A percentile compares a stretch with the other conserved stretches of the same genome.
phyloP scores from a whole-genome alignment of 2,888 invertebrate genomes.

The Crossocerus cetratus region DNA sequence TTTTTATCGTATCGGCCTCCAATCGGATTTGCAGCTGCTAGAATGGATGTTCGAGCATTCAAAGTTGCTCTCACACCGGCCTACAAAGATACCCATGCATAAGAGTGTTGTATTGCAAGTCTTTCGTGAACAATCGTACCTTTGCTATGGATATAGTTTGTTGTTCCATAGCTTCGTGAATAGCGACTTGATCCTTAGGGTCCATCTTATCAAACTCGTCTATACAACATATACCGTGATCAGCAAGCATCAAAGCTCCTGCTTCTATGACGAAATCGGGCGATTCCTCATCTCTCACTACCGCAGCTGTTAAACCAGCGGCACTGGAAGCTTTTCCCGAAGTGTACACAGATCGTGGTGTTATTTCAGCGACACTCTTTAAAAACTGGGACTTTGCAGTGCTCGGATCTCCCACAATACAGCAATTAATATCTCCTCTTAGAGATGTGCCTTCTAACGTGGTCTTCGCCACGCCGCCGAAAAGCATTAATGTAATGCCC shows the following conservation, averaged over 20 bases:
- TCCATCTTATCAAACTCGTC: slow-evolving; percentile 99
- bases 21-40: slow-evolving; percentile 98
- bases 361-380: slow-evolving; percentile 95
- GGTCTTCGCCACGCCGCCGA: slow-evolving; percentile 97
- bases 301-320: slow-evolving; percentile 98
- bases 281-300: slow-evolving; percentile 98
- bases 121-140: slow-evolving; percentile 75
- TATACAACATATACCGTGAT: slow-evolving; percentile 99
- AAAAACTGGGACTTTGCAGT: slow-evolving; percentile 98
- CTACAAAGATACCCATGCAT: slow-evolving; percentile 72
- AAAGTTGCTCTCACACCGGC: slow-evolving; percentile 98
- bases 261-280: slow-evolving; percentile 99
- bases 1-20: slow-evolving; percentile 97
- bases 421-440: slow-evolving; percentile 97
- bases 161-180: slow-evolving; percentile 99
- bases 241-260: slow-evolving; percentile 99
- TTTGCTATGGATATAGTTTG: slow-evolving; percentile 99
- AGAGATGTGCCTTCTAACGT: slow-evolving; percentile 94
- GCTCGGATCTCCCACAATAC: slow-evolving; percentile 98
- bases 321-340: slow-evolving; percentile 99
- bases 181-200: slow-evolving; percentile 96
- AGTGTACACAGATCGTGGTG: slow-evolving; percentile 97
- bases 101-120: background rate
- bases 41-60: slow-evolving; percentile 97
- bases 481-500: slow-evolving; percentile 94